Evolutionary conservation across 2,888 invertebrate species (phyloP).

Genomic region (Lepidocyrtinus sp.): DNA sequence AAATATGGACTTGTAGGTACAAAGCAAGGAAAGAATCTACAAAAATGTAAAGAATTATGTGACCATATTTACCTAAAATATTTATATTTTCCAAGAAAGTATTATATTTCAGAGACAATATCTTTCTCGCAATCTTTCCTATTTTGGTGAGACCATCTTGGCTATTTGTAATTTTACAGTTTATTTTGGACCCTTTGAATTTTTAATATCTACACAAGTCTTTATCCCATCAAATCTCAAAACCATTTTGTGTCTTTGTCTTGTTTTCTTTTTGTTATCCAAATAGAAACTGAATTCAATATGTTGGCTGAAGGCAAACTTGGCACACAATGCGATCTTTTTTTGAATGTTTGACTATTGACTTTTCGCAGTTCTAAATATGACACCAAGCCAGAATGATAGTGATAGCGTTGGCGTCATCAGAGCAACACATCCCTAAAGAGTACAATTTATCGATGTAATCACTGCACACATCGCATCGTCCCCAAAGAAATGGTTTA

Average conservation of each 20-base stretch:
- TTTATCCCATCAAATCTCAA: too few relatives aligned
- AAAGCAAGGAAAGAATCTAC: too few relatives aligned
- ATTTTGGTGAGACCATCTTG: too few relatives aligned
- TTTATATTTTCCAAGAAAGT: too few relatives aligned
- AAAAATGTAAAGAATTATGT: too few relatives aligned
- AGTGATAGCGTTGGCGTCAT: not conserved
- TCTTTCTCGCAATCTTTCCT: too few relatives aligned
- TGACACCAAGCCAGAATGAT: not conserved
- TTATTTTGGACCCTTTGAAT: conserved; percentile 9
- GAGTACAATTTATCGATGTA: conserved; percentile 3
- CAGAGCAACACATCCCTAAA: too few relatives aligned
- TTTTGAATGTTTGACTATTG: not conserved
- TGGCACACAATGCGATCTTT: conserved; percentile 3
- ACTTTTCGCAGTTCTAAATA: not conserved
- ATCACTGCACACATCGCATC: conserved; percentile 2
- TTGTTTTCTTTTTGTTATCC: conserved; percentile 16
- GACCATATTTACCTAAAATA: too few relatives aligned
- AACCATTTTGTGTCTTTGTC: not conserved
- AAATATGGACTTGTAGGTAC: too few relatives aligned
- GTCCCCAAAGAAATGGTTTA: not conserved
- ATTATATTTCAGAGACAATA: too few relatives aligned
- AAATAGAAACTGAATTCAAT: not conserved
- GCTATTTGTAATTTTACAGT: too few relatives aligned
- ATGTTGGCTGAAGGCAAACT: not conserved
- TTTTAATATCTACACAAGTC: too few relatives aligned